Base-by-base conservation (phyloP, 2,797 vertebrate species). In the Sebastes minor region DNA sequence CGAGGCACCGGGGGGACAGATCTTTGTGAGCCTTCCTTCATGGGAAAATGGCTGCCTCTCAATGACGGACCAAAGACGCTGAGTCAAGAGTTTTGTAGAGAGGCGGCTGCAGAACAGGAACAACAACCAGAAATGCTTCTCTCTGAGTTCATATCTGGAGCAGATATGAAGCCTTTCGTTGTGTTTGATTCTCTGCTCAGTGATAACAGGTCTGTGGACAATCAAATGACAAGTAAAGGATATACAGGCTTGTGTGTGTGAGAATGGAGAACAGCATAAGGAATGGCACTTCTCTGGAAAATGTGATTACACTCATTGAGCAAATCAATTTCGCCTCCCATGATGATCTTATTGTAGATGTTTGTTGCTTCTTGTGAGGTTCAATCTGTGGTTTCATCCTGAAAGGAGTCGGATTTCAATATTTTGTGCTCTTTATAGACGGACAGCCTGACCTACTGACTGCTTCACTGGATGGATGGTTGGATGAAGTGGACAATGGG, bases 21-120 rank as follows among this genome's bases (percentile, higher is more conserved):
- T 38, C 67, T 60, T 88, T 25, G 23, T 60, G 68, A 84, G 79
- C 46, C 71, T 82, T 84, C 46, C 71, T 82, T 84, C 82, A 73
- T 85, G 85, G 83, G 89, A 93, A 95, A 95, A 96, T 95, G 94
- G 91, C 92, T 60, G 90, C 93, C 84, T 87, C 84, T 87, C 85
- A 86, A 82, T 88, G 86, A 88, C 81, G 83, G 65, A 73, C 75
- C 72, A 88, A 86, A 92, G 78, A 74, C 64, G 88, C 92, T 89
- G 92, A 94, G 72, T 92, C 87, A 91, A 90, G 83, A 76, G 80
- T 93, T 93, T 93, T 88, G 8, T 46, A 76, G 83, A 76, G 10
- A 55, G 63, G 80, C 87, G 85, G 84, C 78, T 46, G 76, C 74
- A 72, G 81, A 73, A 59, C 18, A 61, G 63, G 78, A 74, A 64